Evolutionary conservation across 2,888 invertebrate species (phyloP).

Genomic region (Drosophila merina): DNA sequence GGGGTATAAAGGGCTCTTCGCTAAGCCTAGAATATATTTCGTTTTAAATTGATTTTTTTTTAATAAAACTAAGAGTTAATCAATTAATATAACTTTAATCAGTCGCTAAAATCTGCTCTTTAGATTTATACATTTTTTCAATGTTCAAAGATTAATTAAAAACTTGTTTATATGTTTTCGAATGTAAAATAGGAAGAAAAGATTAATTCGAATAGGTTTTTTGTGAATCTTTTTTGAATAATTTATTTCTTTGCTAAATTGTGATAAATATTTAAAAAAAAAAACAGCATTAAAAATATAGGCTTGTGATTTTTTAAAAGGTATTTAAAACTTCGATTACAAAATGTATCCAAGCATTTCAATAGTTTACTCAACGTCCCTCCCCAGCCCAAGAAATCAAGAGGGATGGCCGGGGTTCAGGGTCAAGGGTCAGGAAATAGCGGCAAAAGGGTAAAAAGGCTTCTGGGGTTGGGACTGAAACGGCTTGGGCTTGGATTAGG

Average conservation of each 20-base stretch:
- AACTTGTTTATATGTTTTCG: no score
- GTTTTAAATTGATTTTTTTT: background rate
- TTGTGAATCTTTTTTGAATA: no score
- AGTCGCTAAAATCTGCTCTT: no score
- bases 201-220: background rate
- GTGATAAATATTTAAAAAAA: no score
- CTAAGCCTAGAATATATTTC: background rate
- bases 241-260: no score
- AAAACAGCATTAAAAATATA: no score
- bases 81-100: no score
- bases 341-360: background rate
- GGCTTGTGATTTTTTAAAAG: background rate
- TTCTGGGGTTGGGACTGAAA: background rate
- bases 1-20: background rate
- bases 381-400: background rate
- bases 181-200: background rate
- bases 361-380: background rate
- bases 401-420: background rate
- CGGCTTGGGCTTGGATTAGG: slow-evolving; percentile 15
- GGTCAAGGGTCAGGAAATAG: background rate
- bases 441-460: no score
- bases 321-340: background rate
- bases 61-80: no score
- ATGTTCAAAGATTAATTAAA: no score
- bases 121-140: no score